phyloP scores from a whole-genome alignment of 2,888 invertebrate species.

The Tenthredo amoena region DNA sequence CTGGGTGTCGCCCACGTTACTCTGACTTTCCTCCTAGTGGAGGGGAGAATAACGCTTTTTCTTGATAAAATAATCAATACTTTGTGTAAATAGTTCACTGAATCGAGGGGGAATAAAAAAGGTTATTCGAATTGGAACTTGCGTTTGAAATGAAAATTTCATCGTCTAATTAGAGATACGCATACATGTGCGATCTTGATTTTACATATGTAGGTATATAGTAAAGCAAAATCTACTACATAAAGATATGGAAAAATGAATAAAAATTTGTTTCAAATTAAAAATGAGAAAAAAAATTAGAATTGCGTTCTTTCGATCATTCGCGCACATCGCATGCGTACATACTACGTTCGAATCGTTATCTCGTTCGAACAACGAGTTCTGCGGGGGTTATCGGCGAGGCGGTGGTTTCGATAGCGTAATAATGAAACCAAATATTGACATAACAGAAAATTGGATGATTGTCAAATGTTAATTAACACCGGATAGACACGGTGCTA shows the following conservation, averaged over 20 bases:
- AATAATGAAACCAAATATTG: conserved; percentile 24
- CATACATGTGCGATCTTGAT: too few relatives aligned
- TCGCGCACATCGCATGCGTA: background rate
- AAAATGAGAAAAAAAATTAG: background rate
- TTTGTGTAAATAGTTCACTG: conserved; percentile 10
- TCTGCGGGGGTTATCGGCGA: background rate
- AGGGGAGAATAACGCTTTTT: background rate
- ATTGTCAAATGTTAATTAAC: conserved; percentile 35
- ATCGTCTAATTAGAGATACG: background rate
- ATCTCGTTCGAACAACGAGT: background rate
- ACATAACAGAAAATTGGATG: conserved; percentile 13
- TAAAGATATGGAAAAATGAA: background rate
- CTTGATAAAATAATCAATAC: conserved; percentile 26
- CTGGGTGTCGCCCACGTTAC: background rate
- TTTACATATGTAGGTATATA: too few relatives aligned
- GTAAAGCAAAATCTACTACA: background rate
- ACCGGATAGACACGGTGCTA: background rate
- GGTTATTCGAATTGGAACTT: background rate
- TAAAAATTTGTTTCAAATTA: too few relatives aligned
- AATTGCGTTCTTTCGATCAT: background rate
- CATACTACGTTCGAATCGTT: background rate
- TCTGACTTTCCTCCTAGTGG: background rate
- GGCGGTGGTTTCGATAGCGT: background rate
- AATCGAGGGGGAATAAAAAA: background rate
- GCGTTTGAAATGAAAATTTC: conserved; percentile 6